phyloP scores from a whole-genome alignment of 2,797 vertebrate genomes.

The Acrossocheilus wenchowensis region DNA sequence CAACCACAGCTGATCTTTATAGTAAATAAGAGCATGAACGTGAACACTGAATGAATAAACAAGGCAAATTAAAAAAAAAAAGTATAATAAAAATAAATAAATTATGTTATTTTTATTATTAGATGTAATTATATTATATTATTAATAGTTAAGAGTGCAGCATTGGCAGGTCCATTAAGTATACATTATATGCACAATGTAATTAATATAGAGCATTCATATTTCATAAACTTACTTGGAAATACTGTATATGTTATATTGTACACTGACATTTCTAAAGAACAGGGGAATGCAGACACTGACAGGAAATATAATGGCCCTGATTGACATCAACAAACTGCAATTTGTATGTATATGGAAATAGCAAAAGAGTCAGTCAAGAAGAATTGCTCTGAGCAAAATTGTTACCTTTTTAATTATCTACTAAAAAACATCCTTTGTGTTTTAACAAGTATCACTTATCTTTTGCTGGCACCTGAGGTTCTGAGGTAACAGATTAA shows the following conservation, averaged over 20 bases:
- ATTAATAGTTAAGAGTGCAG: not conserved
- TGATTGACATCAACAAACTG: not conserved
- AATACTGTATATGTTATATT: not conserved
- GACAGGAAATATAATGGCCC: constrained; percentile 31
- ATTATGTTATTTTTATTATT: not conserved
- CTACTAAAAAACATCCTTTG: not conserved
- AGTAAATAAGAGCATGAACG: not conserved
- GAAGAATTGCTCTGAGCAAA: not conserved
- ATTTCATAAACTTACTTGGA: constrained; percentile 26
- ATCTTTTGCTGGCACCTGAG: not conserved
- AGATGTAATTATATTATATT: not conserved
- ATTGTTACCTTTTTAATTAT: not conserved
- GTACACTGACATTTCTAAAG: not conserved
- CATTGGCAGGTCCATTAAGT: not conserved
- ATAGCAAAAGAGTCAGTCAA: not conserved
- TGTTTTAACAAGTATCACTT: not conserved
- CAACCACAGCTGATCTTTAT: constrained; percentile 27
- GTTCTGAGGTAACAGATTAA: not conserved
- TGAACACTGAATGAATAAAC: constrained; percentile 22
- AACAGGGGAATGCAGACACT: not conserved
- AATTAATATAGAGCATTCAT: not conserved
- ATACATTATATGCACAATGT: not conserved
- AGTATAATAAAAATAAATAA: not conserved
- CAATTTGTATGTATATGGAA: not conserved
- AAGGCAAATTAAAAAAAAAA: not conserved